Evolutionary conservation across 2,888 invertebrate genomes (phyloP).

Genomic region (Drosophila barbarae): DNA sequence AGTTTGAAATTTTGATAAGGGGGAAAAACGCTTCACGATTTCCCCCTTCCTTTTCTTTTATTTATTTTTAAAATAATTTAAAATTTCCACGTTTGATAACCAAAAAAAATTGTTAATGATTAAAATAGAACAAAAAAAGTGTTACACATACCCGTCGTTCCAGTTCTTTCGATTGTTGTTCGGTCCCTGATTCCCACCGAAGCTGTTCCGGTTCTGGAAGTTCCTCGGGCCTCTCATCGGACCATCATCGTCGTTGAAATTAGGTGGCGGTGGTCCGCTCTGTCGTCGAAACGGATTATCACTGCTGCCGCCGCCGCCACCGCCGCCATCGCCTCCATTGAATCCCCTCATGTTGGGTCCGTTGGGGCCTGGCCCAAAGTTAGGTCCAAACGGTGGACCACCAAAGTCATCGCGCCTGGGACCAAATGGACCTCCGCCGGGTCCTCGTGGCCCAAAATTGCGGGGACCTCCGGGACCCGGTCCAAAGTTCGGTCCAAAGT

Average conservation of each 20-base stretch:
- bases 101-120: not conserved
- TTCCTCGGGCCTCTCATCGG: conserved; percentile 18
- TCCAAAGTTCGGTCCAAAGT: conserved; percentile 27
- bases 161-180: conserved; percentile 49
- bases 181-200: conserved; percentile 29
- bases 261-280: conserved; percentile 38
- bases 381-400: conserved; percentile 25
- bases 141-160: conserved; percentile 64
- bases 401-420: conserved; percentile 13
- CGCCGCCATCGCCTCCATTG: conserved; percentile 6
- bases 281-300: conserved; percentile 71
- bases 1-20: not conserved
- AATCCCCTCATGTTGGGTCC: conserved; percentile 14
- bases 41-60: not conserved
- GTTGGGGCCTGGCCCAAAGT: conserved; percentile 3
- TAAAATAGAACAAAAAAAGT: not conserved
- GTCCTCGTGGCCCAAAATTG: conserved; percentile 22
- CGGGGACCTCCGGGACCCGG: conserved; percentile 1
- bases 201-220: conserved; percentile 23
- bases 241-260: conserved; percentile 38
- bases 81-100: not conserved
- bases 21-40: not conserved
- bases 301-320: conserved; percentile 26
- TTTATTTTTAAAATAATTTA: not conserved
- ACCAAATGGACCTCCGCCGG: conserved; percentile 8